Evolutionary conservation across 2,113 vertebrate genomes (phyloP).

Genomic region (Hemichromis elongatus): DNA sequence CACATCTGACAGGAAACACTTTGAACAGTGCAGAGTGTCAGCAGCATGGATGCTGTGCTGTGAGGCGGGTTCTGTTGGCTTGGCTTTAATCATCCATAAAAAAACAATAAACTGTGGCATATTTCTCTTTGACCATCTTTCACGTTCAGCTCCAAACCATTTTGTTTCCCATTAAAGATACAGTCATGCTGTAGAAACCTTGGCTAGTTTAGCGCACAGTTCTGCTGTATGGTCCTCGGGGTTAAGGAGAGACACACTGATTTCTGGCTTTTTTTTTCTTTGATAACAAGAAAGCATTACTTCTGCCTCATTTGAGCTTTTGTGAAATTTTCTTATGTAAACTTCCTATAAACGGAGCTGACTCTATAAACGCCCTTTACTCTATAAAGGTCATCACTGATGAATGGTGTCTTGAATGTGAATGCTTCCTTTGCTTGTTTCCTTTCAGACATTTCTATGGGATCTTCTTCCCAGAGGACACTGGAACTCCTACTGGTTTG

Average conservation of each 20-base stretch:
- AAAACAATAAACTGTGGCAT: background rate
- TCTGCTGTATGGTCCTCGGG: background rate
- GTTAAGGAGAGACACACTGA: background rate
- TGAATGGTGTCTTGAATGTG: background rate
- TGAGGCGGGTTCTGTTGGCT: background rate
- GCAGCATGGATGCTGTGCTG: background rate
- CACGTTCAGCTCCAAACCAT: background rate
- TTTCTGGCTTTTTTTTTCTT: background rate
- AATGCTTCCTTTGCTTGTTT: background rate
- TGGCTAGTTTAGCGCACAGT: background rate
- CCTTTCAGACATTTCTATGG: slow-evolving; percentile 65
- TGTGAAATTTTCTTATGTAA: background rate
- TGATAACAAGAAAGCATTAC: background rate
- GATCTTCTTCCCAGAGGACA: slow-evolving; percentile 60
- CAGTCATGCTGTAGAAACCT: background rate
- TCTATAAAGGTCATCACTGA: background rate
- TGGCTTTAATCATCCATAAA: background rate
- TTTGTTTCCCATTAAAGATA: background rate
- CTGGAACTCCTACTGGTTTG: slow-evolving; percentile 73
- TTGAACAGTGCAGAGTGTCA: background rate
- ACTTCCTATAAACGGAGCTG: background rate
- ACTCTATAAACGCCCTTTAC: background rate
- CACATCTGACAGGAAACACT: background rate
- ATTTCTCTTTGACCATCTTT: background rate
- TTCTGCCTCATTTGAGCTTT: background rate